Evolutionary conservation across 2,888 invertebrate genomes (phyloP).

Genomic region (Anodontia alba): DNA sequence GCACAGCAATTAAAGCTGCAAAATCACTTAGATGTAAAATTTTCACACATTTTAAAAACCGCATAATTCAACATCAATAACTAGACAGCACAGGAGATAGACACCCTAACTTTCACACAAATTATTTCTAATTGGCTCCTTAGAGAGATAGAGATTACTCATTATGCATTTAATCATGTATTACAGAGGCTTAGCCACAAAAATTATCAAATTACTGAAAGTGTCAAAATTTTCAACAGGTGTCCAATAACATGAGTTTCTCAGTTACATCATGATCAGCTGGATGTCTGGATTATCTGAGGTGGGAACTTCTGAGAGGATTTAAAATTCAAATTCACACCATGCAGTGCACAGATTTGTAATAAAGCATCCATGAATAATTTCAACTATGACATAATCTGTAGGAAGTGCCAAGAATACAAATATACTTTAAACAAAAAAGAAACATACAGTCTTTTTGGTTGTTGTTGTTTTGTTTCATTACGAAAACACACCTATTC

Average conservation of each 20-base stretch:
- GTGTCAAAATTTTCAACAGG: slow-evolving; percentile 5
- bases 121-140: slow-evolving; percentile 3
- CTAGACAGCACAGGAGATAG: neutral
- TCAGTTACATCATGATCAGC: neutral
- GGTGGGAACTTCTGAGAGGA: neutral
- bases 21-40: neutral
- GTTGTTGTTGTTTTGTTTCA: no score
- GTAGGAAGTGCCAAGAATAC: no score
- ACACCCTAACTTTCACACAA: neutral
- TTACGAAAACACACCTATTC: no score
- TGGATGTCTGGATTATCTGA: neutral
- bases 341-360: no score
- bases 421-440: no score
- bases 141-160: neutral
- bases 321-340: neutral
- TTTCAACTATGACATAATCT: no score
- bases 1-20: no score
- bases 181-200: neutral
- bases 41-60: neutral
- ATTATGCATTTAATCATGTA: neutral
- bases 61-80: neutral
- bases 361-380: no score
- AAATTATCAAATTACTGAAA: slow-evolving; percentile 19
- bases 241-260: slow-evolving; percentile 2
- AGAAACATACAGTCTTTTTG: no score